Percentiles rank a stretch among this genome's conserved stretches.
These are phyloP conservation scores for Lytechinus pictus DNA, from an alignment of 35 echinoderm and acorn worm species.

Conservation along the genomic window DNA sequence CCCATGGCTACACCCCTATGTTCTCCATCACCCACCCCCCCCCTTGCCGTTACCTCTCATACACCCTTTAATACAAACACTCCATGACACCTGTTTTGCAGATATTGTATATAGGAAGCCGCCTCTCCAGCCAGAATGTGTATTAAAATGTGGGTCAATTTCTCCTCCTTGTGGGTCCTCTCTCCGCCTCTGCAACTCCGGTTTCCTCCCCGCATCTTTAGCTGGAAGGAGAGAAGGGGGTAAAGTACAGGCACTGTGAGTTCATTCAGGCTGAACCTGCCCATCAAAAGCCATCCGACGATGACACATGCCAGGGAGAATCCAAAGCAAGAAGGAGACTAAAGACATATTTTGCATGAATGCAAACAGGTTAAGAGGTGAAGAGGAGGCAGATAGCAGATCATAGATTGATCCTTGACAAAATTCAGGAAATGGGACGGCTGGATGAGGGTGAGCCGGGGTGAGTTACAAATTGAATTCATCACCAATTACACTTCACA, in stretches of 20 bases:
- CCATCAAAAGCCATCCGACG: conserved; percentile 39
- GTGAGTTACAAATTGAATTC: neutral
- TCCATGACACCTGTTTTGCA: conserved; percentile 49
- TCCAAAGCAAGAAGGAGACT: neutral
- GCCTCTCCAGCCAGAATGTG: conserved; percentile 25
- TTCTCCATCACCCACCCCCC: neutral
- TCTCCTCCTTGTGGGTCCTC: conserved; percentile 26
- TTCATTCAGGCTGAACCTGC: conserved; percentile 30
- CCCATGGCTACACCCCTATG: neutral
- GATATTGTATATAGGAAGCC: conserved; percentile 50
- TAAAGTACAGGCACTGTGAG: conserved; percentile 29
- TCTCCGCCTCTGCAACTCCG: neutral
- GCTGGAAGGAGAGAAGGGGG: conserved; percentile 10
- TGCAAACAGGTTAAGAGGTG: conserved; percentile 21
- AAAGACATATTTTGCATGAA: conserved; percentile 41
- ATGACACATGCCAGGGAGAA: conserved; percentile 32
- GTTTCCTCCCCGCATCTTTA: conserved; percentile 23
- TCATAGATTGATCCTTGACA: conserved; percentile 18
- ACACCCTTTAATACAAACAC: conserved; percentile 57
- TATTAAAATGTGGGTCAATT: conserved; percentile 58
- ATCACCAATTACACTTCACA: conserved; percentile 11
- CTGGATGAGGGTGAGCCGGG: neutral
- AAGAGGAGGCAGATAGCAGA: neutral
- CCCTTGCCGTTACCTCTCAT: conserved; percentile 18
- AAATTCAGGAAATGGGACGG: neutral